A percentile compares a stretch with the other conserved stretches of the same genome.
Conservation (phyloP, 2,888 invertebrate species). For the Allacma fusca region DNA sequence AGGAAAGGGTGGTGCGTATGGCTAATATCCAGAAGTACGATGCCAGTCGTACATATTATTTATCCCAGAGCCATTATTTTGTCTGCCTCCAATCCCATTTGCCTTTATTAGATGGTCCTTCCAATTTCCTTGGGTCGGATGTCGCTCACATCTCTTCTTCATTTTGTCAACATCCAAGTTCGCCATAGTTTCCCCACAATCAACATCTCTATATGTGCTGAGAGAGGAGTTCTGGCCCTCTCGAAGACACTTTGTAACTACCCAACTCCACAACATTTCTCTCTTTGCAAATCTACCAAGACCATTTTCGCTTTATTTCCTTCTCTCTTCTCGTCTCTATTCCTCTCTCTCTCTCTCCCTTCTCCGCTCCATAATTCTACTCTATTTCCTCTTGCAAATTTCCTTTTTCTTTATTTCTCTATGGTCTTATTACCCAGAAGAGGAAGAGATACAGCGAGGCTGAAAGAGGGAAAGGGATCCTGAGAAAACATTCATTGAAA, state of each 20-base stretch:
- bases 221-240: not conserved
- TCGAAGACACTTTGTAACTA: conserved; percentile 28
- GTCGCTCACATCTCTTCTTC: conserved; percentile 35
- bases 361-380: conserved; percentile 45
- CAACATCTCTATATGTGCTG: conserved; percentile 17
- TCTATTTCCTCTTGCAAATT: conserved; percentile 36
- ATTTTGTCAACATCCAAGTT: conserved; percentile 40
- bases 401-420: conserved; percentile 18
- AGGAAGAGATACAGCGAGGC: not conserved
- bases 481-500: conserved; percentile 2
- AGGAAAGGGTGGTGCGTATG: not conserved
- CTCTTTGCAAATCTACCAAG: conserved; percentile 29
- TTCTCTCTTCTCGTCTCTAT: conserved; percentile 16
- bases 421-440: conserved; percentile 5
- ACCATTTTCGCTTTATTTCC: conserved; percentile 49
- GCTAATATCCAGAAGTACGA: not conserved
- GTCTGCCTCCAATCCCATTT: conserved; percentile 42
- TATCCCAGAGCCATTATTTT: conserved; percentile 39
- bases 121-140: conserved; percentile 44
- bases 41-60: conserved; percentile 31
- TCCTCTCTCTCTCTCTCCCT: conserved; percentile 14
- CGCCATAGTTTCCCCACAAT: conserved; percentile 10
- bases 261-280: conserved; percentile 13
- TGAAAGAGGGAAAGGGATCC: not conserved
- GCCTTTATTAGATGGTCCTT: conserved; percentile 35